Percentiles rank a stretch among this genome's conserved stretches.
Evolutionary conservation across 2,113 vertebrate species (phyloP).

Genomic region (Pleuronectes platessa): DNA sequence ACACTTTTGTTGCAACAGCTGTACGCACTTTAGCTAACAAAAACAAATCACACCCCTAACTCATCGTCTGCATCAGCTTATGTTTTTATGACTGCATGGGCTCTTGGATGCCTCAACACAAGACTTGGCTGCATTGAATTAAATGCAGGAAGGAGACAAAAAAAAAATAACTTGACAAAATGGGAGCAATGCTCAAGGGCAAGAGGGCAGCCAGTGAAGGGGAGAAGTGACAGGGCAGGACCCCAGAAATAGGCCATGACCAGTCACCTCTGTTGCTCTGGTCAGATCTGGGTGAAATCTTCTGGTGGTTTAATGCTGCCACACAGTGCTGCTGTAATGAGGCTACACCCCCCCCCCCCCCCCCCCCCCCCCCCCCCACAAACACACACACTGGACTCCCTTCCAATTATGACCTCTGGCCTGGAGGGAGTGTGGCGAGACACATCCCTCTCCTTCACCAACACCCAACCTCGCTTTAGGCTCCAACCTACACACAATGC

Average conservation of each 20-base stretch:
- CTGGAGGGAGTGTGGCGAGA: constrained; percentile 47
- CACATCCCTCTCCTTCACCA: constrained; percentile 30
- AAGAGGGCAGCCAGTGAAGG: constrained; percentile 29
- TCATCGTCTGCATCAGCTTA: constrained; percentile 18
- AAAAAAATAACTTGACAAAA: constrained; percentile 28
- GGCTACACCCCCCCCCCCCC: too few species aligned
- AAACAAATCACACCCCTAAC: constrained; percentile 14
- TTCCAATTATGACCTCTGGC: constrained; percentile 54
- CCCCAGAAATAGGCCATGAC: constrained; percentile 66
- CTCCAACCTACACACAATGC: constrained; percentile 29
- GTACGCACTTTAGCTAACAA: constrained; percentile 25
- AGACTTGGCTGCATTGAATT: constrained; percentile 40
- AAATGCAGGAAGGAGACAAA: constrained; percentile 16
- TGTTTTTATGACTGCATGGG: neutral
- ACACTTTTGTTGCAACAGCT: constrained; percentile 44
- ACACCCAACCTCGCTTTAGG: constrained; percentile 34
- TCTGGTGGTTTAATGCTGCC: constrained; percentile 25
- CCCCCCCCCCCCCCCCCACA: too few species aligned
- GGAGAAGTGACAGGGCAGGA: constrained; percentile 39
- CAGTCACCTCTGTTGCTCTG: constrained; percentile 32
- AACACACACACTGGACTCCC: constrained; percentile 6
- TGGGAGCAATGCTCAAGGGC: constrained; percentile 53
- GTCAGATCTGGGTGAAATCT: constrained; percentile 49
- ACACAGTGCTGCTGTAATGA: neutral
- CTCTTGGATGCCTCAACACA: constrained; percentile 29